Evolutionary conservation across 2,888 invertebrate genomes (phyloP).

Genomic region (Erebia epiphron): DNA sequence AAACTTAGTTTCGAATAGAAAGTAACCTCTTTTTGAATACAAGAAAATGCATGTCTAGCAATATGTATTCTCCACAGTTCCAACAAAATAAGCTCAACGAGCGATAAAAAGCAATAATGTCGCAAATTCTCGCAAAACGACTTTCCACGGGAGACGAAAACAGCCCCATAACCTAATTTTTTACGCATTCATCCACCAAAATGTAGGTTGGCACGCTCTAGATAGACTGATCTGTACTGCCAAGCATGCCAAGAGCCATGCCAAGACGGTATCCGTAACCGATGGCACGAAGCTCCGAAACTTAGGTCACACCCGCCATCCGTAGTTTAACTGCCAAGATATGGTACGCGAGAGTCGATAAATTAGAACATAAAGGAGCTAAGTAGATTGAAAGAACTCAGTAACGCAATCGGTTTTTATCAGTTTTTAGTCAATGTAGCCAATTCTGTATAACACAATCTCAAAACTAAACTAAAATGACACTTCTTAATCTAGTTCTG

Average conservation of each 20-base stretch:
- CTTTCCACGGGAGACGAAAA: slow-evolving; percentile 44
- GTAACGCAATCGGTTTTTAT: no score
- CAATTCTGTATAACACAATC: no score
- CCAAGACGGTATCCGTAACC: slow-evolving; percentile 51
- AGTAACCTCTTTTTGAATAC: neutral
- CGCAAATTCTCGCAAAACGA: slow-evolving; percentile 46
- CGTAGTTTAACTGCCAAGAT: neutral
- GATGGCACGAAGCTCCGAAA: slow-evolving; percentile 7
- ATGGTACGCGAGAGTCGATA: no score
- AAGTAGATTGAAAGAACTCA: no score
- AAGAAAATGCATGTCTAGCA: neutral
- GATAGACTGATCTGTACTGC: slow-evolving; percentile 53
- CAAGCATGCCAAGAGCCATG: slow-evolving; percentile 69
- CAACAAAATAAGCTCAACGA: slow-evolving; percentile 18
- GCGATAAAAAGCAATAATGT: slow-evolving; percentile 39
- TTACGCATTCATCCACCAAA: slow-evolving; percentile 45
- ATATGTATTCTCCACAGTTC: neutral
- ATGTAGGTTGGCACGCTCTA: slow-evolving; percentile 57
- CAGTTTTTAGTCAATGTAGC: no score
- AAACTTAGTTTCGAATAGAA: neutral
- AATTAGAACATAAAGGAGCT: no score
- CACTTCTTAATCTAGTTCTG: no score
- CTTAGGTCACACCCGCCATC: slow-evolving; percentile 6
- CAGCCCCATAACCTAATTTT: slow-evolving; percentile 55
- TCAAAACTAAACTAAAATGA: no score